Evolutionary conservation across 2,797 vertebrate genomes (phyloP).

Genomic region (Pristis pectinata): DNA sequence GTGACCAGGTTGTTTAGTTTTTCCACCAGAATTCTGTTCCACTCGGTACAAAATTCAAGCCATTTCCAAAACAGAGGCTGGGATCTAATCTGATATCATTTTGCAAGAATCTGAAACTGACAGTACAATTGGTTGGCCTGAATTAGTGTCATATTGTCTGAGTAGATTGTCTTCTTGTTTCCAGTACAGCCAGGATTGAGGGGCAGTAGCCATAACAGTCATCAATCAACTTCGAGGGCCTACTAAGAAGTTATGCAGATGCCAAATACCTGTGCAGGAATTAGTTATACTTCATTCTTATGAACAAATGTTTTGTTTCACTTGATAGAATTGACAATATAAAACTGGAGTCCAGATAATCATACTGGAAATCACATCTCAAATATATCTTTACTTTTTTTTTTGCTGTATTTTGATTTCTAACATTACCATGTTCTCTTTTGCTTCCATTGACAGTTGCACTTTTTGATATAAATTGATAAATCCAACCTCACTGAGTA

Average conservation of each 20-base stretch:
- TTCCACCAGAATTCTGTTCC: background rate
- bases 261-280: background rate
- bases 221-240: too few relatives aligned
- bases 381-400: background rate
- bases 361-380: background rate
- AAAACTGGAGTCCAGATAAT: background rate
- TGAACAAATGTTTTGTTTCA: background rate
- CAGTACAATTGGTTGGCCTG: background rate
- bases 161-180: too few relatives aligned
- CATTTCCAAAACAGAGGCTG: background rate
- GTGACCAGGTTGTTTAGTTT: background rate
- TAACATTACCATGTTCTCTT: background rate
- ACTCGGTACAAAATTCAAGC: background rate
- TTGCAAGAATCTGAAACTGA: background rate
- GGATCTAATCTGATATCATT: background rate
- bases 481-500: background rate
- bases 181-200: too few relatives aligned
- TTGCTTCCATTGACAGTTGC: background rate
- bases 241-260: background rate
- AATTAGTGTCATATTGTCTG: too few relatives aligned
- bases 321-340: background rate
- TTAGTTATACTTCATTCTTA: background rate
- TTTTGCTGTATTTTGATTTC: background rate
- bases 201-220: too few relatives aligned
- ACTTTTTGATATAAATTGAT: background rate